Base-by-base conservation (phyloP, 2,113 vertebrate species). In the Channa argus region DNA sequence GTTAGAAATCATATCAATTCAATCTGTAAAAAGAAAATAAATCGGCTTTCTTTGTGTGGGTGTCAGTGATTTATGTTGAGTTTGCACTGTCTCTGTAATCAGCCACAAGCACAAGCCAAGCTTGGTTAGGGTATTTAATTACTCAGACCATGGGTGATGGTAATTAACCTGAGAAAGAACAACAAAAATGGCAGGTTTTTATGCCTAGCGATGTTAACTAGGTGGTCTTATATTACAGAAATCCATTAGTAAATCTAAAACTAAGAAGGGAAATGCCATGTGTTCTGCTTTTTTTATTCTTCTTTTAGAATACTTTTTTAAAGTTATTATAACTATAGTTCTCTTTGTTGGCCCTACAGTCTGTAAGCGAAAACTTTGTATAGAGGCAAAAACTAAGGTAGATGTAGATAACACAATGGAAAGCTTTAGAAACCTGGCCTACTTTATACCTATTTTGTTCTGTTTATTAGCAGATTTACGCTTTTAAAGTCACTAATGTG, bases 51-150 rank as follows among this genome's bases (percentile, higher is more conserved):
- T 83, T 86, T 86, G 56, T 82, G 64, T 82, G 14, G 13, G 1
- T 86, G 74, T 71, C 83, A 79, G 62, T 82, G 87, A 88, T 84
- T 86, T 77, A 86, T 88, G 71, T 61, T 67, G 55, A 71, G 46
- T 67, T 71, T 70, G 62, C 56, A 41, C 46, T 9, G 54, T 85
- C 54, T 74, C 71, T 83, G 72, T 72, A 84, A 86, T 84, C 72
- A 70, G 64, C 55, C 74, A 70, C 60, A 51, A 77, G 75, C 73
- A 55, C 4, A 8, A 68, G 50, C 62, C 73, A 60, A 39, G 53
- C 69, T 60, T 11, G 0, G 37, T 61, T 52, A 56, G 44, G 74
- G 58, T 71, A 85, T 82, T 72, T 10, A 85, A 81, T 77, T 85
- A 79, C 68, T 71, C 24, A 8, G 36, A 53, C 53, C 51, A 14